phyloP scores from a whole-genome alignment of 2,113 vertebrate genomes.

The Ictalurus punctatus region DNA sequence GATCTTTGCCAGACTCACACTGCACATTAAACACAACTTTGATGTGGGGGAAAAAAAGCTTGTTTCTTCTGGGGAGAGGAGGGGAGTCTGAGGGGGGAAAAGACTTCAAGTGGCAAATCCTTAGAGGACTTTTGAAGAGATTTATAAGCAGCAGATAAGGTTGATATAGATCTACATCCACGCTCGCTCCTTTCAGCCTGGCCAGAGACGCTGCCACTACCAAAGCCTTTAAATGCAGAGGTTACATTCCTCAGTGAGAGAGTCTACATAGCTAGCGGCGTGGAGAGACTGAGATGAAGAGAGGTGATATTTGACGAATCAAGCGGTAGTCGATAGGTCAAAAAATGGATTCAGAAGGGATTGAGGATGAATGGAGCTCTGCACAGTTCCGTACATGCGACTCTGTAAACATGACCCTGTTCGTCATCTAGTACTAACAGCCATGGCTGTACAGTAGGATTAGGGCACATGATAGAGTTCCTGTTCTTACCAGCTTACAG shows the following conservation, averaged over 20 bases:
- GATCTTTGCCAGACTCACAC: slow-evolving; percentile 16
- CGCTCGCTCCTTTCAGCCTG: slow-evolving; percentile 55
- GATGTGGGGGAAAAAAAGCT: slow-evolving; percentile 40
- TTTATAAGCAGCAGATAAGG: slow-evolving; percentile 69
- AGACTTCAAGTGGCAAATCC: slow-evolving; percentile 46
- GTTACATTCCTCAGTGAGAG: slow-evolving; percentile 61
- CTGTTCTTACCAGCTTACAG: not conserved
- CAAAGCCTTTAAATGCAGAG: slow-evolving; percentile 62
- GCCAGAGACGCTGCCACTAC: slow-evolving; percentile 53
- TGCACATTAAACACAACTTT: slow-evolving; percentile 26
- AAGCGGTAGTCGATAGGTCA: not conserved
- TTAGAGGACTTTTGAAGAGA: slow-evolving; percentile 58
- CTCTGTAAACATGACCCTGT: not conserved
- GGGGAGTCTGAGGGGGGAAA: not conserved
- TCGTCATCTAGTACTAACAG: not conserved
- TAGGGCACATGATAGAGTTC: not conserved
- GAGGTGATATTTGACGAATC: slow-evolving; percentile 3
- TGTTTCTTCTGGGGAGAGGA: slow-evolving; percentile 5
- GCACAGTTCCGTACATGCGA: not conserved
- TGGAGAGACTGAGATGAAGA: slow-evolving; percentile 12
- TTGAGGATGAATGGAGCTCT: not conserved
- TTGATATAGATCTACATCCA: slow-evolving; percentile 67
- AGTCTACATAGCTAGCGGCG: slow-evolving; percentile 19
- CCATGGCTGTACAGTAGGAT: not conserved
- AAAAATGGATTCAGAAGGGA: not conserved